Evolutionary conservation across 23 tunicate species (phyloP).

Genomic region (Styela clava): DNA sequence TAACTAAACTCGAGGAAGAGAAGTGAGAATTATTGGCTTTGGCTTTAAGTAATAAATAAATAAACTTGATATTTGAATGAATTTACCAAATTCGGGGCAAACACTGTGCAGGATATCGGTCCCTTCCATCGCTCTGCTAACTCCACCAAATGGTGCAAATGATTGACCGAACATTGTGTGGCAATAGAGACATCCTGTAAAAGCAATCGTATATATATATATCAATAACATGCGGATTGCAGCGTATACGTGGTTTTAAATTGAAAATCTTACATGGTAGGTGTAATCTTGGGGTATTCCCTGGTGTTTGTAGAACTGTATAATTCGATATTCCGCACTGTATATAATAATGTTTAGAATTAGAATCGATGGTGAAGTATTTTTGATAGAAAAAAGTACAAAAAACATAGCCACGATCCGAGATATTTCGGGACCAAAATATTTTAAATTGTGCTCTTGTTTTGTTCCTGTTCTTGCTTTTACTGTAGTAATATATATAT

Average conservation of each 20-base stretch:
- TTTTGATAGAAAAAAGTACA: too few species aligned
- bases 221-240: neutral
- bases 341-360: neutral
- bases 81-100: constrained; percentile 75
- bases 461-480: neutral
- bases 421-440: too few species aligned
- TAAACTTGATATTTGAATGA: too few species aligned
- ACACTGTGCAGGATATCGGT: constrained; percentile 82
- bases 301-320: constrained; percentile 50
- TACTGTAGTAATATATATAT: neutral
- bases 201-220: too few species aligned
- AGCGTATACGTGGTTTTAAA: neutral
- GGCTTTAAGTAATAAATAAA: too few species aligned
- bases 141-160: constrained; percentile 99
- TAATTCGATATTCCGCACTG: constrained; percentile 82
- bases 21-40: too few species aligned
- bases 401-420: too few species aligned
- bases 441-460: too few species aligned
- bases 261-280: constrained; percentile 46
- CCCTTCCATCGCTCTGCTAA: constrained; percentile 91
- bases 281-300: constrained; percentile 54
- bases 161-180: constrained; percentile 93
- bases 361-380: too few species aligned
- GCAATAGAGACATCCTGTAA: constrained; percentile 85
- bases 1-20: too few species aligned